These are phyloP conservation scores for Hypsibius dujardini DNA, from an alignment of 1,140 invertebrate species.

Conservation along the genomic window DNA sequence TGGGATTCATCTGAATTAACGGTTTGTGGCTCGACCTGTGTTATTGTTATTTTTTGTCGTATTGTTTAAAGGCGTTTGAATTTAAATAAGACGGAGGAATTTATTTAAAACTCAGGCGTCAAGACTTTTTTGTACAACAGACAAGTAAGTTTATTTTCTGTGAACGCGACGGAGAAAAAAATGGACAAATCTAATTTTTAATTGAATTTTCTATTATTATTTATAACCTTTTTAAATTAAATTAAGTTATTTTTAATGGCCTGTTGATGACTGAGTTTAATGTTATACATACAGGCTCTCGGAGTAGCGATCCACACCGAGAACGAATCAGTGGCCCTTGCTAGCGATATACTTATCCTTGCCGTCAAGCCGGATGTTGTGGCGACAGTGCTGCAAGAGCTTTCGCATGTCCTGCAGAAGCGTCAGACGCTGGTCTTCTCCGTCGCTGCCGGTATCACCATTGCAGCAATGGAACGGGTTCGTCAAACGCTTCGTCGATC, in stretches of 20 bases:
- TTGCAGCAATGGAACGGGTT: constrained; percentile 61
- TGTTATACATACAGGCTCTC: not conserved
- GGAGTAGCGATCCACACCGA: constrained; percentile 31
- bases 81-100: no score
- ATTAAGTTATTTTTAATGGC: no score
- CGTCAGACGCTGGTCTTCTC: constrained; percentile 59
- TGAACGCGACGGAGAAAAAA: no score
- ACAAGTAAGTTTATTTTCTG: no score
- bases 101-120: no score
- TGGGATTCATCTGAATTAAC: not conserved
- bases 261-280: no score
- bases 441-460: constrained; percentile 72
- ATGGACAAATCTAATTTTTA: no score
- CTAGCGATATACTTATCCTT: constrained; percentile 64
- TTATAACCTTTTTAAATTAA: no score
- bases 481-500: constrained; percentile 22
- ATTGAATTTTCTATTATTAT: no score
- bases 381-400: constrained; percentile 51
- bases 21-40: not conserved
- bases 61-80: no score
- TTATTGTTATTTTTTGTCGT: no score
- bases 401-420: constrained; percentile 44
- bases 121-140: no score
- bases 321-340: constrained; percentile 58
- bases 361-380: constrained; percentile 80